Evolutionary conservation across 1,140 invertebrate genomes (phyloP), one percentile per base, ranked within the genome.

Genomic region (Apolygus lucorum): DNA sequence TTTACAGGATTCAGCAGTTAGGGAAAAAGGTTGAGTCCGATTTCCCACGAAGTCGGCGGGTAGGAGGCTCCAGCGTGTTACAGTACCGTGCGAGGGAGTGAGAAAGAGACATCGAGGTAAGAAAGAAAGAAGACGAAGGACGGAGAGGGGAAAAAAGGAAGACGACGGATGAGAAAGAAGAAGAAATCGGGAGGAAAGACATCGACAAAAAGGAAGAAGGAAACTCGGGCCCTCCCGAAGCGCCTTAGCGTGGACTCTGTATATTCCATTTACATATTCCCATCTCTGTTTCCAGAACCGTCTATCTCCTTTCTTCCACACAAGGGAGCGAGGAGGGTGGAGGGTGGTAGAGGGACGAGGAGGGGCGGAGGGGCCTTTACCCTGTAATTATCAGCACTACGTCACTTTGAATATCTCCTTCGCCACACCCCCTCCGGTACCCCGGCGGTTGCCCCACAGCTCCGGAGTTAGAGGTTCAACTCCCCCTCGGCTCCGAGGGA

Each of bases 311-410:
- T 63, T 63, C 62, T 63, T 63, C 62, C 62, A 63, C 62, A 63
- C 62, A 25, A 49, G 34, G 34, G 34, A 17, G 17, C 17, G 34
- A 8, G 8, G 8, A 8, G 8, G 34, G 17, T 49, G 8, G 34
- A 49, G 8, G 34, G 17, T 49, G 34, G 17, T 11, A 17, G 34
- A 17, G 34, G 17, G 34, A 17, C 8, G 34, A 17, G 17, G 34
- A 17, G 34, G 34, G 17, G 34, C 34, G 34, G 34, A 49, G 34
- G 34, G 17, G 14, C 21, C 62, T 27, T 26, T 63, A 63, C 62
- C 62, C 62, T 63, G 62, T 63, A 63, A 63, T 63, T 63, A 63
- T 63, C 62, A 63, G 62, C 62, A 63, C 62, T 63, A 63, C 62
- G 62, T 63, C 62, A 63, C 62, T 63, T 62, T 63, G 62, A 63